Base-by-base conservation (phyloP, 1,140 invertebrate genomes). In the Drosophila nigromelanica region DNA sequence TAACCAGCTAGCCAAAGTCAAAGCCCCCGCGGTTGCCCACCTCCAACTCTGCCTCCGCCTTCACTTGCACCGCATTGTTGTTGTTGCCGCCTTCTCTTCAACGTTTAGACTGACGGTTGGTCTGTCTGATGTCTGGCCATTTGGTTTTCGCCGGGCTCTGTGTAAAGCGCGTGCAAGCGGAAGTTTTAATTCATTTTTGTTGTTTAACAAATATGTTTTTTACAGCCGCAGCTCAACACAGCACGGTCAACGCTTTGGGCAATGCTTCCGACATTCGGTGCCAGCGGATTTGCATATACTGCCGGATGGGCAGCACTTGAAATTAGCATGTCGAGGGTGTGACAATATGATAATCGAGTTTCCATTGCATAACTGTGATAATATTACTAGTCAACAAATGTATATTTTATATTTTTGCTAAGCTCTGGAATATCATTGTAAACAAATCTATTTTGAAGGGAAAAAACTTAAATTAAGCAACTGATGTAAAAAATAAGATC, bases 111-210 rank as follows among this genome's bases (percentile, higher is more conserved):
- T 5, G 47, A 51, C 63, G 40, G 43, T 21, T 30, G 11, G 50
- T 64, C 14, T 27, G 52, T 52, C 27, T 50, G 48, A 5, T 47
- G 40, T 14, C 51, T 39, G 15, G 24, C 33, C 12, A 2, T 37
- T 40, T 24, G 35, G 15, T 27, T 55, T 27, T 14, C 21, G 37
- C 21, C n/a, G 24, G 37, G n/a, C 66, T 64, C 61, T 24, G 10
- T 55, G 48, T 15, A 40, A 39, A 27, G 27, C 62, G 39, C 50
- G 68, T 77, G 66, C 82, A 50, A 87, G 82, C 81, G 78, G 82
- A 86, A 86, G 81, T 73, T 86, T 86, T 86, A 76, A 87, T 78
- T 86, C 82, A 87, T 87, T 86, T 86, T 81, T 78, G 78, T 73
- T 87, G 78, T 52, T 76, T 62, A 60, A 69, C 64, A 74, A 63